phyloP scores from a whole-genome alignment of 2,888 invertebrate genomes.

The Germaria angustata region DNA sequence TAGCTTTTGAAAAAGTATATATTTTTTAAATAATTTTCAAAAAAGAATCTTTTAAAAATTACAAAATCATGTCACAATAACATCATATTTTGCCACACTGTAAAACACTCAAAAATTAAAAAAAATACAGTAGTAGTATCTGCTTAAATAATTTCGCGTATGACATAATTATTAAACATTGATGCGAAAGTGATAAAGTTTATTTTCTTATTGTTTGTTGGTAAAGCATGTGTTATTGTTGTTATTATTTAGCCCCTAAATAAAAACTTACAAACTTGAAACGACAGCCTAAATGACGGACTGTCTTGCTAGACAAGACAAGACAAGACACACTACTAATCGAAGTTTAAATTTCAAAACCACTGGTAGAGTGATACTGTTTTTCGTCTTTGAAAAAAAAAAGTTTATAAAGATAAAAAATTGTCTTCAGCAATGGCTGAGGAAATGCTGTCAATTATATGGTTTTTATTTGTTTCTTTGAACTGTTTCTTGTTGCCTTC shows the following conservation, averaged over 20 bases:
- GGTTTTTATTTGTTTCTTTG: constrained; percentile 20
- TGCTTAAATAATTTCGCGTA: constrained; percentile 64
- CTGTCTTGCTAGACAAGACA: constrained; percentile 19
- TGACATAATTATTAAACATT: constrained; percentile 65
- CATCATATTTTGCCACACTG: constrained; percentile 18
- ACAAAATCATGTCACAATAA: not conserved
- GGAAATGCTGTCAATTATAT: constrained; percentile 66
- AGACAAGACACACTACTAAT: constrained; percentile 20
- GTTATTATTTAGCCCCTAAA: constrained; percentile 30
- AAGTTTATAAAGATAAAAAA: constrained; percentile 6
- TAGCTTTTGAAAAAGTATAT: not conserved
- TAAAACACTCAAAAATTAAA: not conserved
- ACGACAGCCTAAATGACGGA: constrained; percentile 14
- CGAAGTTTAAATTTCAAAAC: constrained; percentile 38
- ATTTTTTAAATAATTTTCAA: not conserved
- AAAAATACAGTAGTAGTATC: constrained; percentile 34
- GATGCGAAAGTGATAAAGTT: constrained; percentile 58
- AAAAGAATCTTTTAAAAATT: not conserved
- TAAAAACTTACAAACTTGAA: constrained; percentile 14
- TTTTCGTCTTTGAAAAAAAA: constrained; percentile 17
- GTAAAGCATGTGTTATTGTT: constrained; percentile 35
- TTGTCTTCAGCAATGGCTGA: constrained; percentile 42
- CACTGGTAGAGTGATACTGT: not conserved
- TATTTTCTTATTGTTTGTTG: not conserved
- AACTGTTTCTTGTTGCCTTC: constrained; percentile 15